Percentiles rank a stretch among this genome's conserved stretches.
Conservation (phyloP, 2,113 vertebrate species). For the Lasiurus borealis region DNA sequence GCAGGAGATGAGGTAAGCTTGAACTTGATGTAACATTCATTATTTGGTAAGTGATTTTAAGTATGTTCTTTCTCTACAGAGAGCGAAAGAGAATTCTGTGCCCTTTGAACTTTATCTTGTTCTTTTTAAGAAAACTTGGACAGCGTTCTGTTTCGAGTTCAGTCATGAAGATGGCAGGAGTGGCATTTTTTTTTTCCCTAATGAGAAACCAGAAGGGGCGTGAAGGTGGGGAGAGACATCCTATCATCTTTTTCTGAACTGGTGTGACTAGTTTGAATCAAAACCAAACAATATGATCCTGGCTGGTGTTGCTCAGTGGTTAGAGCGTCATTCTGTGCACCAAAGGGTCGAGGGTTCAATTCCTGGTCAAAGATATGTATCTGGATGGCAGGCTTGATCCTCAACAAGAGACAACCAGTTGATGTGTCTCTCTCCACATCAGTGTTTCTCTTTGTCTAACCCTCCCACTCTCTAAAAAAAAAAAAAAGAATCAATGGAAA, state of each 20-base stretch:
- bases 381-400: no score
- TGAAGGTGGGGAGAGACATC: not conserved
- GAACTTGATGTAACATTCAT: not conserved
- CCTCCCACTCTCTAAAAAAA: no score
- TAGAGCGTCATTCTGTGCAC: no score
- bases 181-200: not conserved
- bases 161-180: not conserved
- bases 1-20: slow-evolving; percentile 66
- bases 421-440: no score
- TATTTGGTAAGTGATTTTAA: not conserved
- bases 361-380: no score
- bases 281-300: not conserved
- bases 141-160: not conserved
- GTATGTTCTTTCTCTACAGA: not conserved
- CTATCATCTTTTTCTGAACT: slow-evolving; percentile 39
- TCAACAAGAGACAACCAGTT: no score
- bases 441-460: no score
- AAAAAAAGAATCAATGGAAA: no score
- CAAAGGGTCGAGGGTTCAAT: no score
- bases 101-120: not conserved
- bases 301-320: no score
- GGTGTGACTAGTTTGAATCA: slow-evolving; percentile 57
- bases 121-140: not conserved
- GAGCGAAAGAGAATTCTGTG: not conserved
- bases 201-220: not conserved